Conservation (phyloP, 2,888 invertebrate species). For the Drosophila kuntzei region DNA sequence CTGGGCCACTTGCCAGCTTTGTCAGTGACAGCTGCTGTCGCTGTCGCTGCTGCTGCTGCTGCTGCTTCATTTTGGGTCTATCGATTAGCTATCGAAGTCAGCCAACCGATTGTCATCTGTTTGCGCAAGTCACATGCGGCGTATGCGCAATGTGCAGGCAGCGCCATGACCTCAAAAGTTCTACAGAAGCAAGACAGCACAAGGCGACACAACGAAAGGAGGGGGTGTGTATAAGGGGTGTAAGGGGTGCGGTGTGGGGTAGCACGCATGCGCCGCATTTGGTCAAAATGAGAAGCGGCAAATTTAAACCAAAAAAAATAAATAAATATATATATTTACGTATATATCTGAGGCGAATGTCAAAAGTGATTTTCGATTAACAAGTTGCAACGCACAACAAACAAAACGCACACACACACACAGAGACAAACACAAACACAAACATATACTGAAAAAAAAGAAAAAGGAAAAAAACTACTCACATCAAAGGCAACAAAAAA, state of each 20-base stretch:
- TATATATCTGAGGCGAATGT: slow-evolving; percentile 61
- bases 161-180: slow-evolving; percentile 56
- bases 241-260: neutral
- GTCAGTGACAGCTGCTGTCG: neutral
- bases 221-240: neutral
- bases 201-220: neutral
- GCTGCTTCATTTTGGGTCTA: slow-evolving; percentile 15
- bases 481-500: slow-evolving; percentile 25
- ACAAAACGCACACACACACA: slow-evolving; percentile 10
- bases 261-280: slow-evolving; percentile 68
- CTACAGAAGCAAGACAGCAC: slow-evolving; percentile 1
- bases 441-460: neutral
- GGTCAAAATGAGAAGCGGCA: slow-evolving; percentile 59
- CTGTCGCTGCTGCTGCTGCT: slow-evolving; percentile 1
- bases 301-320: slow-evolving; percentile 33
- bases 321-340: too few relatives aligned
- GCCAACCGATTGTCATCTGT: slow-evolving; percentile 48
- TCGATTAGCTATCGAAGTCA: slow-evolving; percentile 37
- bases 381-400: slow-evolving; percentile 43
- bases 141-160: slow-evolving; percentile 68
- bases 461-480: slow-evolving; percentile 1
- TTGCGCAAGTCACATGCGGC: slow-evolving; percentile 62
- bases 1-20: slow-evolving; percentile 53
- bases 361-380: slow-evolving; percentile 75
- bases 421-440: slow-evolving; percentile 8